A percentile compares a stretch with the other conserved stretches of the same genome.
phyloP scores from a whole-genome alignment of 2,113 vertebrate genomes.

The Noturus placidus region DNA sequence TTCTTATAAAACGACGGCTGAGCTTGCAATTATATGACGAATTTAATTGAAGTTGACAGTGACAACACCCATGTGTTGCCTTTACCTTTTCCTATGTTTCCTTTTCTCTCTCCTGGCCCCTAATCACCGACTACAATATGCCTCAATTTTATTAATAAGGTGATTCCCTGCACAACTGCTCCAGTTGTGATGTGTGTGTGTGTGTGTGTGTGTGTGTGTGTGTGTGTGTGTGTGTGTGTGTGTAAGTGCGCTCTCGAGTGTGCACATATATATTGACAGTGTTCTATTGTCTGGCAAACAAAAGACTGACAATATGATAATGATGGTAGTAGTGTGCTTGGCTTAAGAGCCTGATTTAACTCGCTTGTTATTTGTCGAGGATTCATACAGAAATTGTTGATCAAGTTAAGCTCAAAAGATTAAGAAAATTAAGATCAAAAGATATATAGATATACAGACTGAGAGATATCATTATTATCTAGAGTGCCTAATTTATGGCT shows the following conservation, averaged over 20 bases:
- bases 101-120: not conserved
- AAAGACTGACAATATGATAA: conserved; percentile 19
- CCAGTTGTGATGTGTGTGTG: not conserved
- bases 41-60: conserved; percentile 13
- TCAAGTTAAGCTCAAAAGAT: not conserved
- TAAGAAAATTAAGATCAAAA: no score
- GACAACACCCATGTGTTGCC: not conserved
- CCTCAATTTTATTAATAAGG: conserved; percentile 22
- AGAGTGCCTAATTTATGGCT: not conserved
- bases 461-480: not conserved
- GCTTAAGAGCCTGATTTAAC: not conserved
- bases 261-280: not conserved
- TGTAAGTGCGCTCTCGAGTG: not conserved
- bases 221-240: not conserved
- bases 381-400: not conserved
- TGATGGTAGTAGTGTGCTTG: not conserved
- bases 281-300: conserved; percentile 23
- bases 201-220: not conserved
- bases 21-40: not conserved
- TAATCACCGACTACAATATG: conserved; percentile 25
- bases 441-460: no score
- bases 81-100: not conserved
- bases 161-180: not conserved
- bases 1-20: not conserved
- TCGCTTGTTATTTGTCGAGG: conserved; percentile 1